Percentiles rank a stretch among this genome's conserved stretches.
Evolutionary conservation across 2,888 invertebrate genomes (phyloP).

Genomic region (Chouioia cunea): DNA sequence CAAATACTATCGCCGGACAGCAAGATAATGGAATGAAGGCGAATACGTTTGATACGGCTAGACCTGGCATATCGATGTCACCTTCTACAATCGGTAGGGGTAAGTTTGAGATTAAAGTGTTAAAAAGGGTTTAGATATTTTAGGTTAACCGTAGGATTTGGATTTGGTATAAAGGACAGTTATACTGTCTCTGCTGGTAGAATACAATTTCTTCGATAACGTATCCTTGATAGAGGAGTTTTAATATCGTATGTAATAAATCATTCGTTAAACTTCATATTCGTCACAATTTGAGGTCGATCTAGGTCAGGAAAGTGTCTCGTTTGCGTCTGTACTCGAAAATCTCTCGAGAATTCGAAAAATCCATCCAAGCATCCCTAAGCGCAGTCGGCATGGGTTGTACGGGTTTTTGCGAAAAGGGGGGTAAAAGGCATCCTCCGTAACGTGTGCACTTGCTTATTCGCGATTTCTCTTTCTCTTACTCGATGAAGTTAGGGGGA

Average conservation of each 20-base stretch:
- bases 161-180: background rate
- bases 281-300: background rate
- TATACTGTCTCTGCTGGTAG: background rate
- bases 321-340: slow-evolving; percentile 13
- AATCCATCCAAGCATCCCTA: slow-evolving; percentile 57
- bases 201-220: no score
- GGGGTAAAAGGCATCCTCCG: slow-evolving; percentile 65
- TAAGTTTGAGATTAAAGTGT: slow-evolving; percentile 68
- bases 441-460: slow-evolving; percentile 11
- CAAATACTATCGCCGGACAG: slow-evolving; percentile 54
- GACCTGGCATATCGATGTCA: slow-evolving; percentile 73
- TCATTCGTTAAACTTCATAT: no score
- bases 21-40: slow-evolving; percentile 62
- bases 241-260: background rate
- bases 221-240: no score
- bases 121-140: background rate
- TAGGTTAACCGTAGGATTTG: background rate
- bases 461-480: slow-evolving; percentile 54
- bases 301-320: slow-evolving; percentile 33
- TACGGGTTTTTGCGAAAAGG: slow-evolving; percentile 53
- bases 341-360: slow-evolving; percentile 45
- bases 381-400: slow-evolving; percentile 51
- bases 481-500: slow-evolving; percentile 65
- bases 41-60: slow-evolving; percentile 59
- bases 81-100: slow-evolving; percentile 84